Evolutionary conservation across 1,140 invertebrate genomes (phyloP), one percentile per base, ranked within the genome.

Genomic region (Leptinotarsa texana): DNA sequence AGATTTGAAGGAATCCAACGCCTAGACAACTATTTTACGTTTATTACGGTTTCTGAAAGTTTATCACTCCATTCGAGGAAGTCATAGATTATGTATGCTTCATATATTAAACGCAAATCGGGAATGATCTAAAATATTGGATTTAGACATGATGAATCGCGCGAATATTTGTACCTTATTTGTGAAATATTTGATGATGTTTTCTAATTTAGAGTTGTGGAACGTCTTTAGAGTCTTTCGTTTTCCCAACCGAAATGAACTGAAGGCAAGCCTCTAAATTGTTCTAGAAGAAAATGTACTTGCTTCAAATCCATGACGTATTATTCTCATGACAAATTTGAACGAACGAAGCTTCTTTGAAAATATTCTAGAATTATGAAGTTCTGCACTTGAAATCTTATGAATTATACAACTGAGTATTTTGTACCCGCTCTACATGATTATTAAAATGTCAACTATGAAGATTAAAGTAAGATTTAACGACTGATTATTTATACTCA

Each of bases 1-100:
- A 83, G 92, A 93, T 83, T 88, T 95, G 18, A 95, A 95, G 85
- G 94, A 95, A 85, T 96, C 94, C 72, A 95, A 95, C 85, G 94
- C 94, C 86, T 96, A 93, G 86, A 78, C 42, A 68, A 48, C 61
- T 66, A n/a, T 24, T 71, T 72, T 42, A 48, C 11, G 21, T 33
- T 71, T 48, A 47, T 57, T n/a, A 27, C 68, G 48, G 47, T 61
- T 69, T 69, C 33, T 18, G 51, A 24, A 63, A 75, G 63, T 22
- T 21, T 70, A 70, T 70, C 42, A 51, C 49, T 70, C 24, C 18
- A 61, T 70, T 70, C 47, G 49, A 70, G 51, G 69, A 70, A 51
- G 48, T 70, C 69, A 70, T 70, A 70, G 69, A 49, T 61, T 57
- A 70, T 47, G 18, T 70, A 47, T 70, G 69, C 69, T 70, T 70